Conservation (phyloP, 2,888 invertebrate genomes). For the Drosophila antonietae region DNA sequence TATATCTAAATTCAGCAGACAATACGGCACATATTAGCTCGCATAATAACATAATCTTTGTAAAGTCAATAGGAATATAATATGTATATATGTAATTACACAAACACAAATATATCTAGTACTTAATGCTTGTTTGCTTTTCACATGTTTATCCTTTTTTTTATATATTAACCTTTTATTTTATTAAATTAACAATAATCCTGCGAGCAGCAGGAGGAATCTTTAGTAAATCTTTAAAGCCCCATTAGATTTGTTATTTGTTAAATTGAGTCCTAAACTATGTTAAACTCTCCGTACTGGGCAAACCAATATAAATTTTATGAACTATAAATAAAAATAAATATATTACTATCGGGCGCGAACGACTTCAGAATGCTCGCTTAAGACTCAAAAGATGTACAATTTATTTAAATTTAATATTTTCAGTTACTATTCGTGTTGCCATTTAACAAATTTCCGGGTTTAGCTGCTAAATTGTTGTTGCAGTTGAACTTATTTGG, state of each 20-base stretch:
- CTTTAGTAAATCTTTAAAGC: background rate
- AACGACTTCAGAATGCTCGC: background rate
- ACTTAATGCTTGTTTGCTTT: too few species aligned
- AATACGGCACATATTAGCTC: too few species aligned
- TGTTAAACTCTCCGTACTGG: background rate
- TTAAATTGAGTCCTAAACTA: background rate
- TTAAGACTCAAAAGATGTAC: too few species aligned
- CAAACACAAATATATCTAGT: background rate
- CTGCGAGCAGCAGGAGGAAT: background rate
- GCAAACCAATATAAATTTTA: constrained; percentile 15
- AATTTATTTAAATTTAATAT: too few species aligned
- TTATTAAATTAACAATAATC: background rate
- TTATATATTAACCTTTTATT: too few species aligned
- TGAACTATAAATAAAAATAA: background rate
- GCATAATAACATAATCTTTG: too few species aligned
- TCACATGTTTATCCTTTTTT: background rate
- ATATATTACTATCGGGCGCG: background rate
- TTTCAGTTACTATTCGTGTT: too few species aligned
- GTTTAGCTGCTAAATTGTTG: too few species aligned
- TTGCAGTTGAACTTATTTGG: too few species aligned
- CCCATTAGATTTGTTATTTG: background rate
- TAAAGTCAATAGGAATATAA: too few species aligned
- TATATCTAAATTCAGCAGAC: background rate
- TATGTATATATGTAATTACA: background rate
- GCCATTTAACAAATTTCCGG: too few species aligned